A percentile compares a stretch with the other conserved stretches of the same genome.
phyloP scores from a whole-genome alignment of 2,113 vertebrate genomes.

The Ondatra zibethicus region DNA sequence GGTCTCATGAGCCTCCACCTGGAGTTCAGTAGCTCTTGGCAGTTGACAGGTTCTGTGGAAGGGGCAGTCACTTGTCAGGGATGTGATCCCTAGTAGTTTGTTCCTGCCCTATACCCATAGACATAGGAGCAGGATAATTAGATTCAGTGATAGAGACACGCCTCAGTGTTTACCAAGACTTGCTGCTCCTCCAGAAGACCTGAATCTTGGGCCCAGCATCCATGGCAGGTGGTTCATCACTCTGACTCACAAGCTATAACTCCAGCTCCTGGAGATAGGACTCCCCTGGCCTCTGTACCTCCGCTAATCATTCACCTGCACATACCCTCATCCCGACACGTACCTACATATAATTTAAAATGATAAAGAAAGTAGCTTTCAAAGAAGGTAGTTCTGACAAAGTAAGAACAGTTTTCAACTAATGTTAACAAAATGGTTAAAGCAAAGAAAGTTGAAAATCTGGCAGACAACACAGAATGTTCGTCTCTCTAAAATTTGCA shows the following conservation, averaged over 20 bases:
- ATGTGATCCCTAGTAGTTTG: neutral
- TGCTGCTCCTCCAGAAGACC: neutral
- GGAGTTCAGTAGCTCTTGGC: neutral
- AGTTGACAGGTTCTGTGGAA: neutral
- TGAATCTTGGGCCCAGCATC: neutral
- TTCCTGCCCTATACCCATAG: neutral
- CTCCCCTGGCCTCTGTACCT: neutral
- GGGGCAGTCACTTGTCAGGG: neutral
- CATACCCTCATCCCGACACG: neutral
- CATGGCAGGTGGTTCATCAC: neutral
- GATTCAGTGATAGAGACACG: neutral
- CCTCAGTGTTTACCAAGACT: neutral
- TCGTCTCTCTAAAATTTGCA: neutral
- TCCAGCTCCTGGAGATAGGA: neutral
- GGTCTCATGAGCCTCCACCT: neutral
- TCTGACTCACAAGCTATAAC: neutral
- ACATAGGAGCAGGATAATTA: too few relatives aligned
- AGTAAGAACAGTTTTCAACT: neutral
- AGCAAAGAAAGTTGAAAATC: neutral
- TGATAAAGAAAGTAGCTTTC: neutral
- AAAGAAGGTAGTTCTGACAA: neutral
- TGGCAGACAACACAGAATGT: neutral
- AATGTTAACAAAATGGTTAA: neutral
- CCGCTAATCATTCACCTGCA: fast-evolving
- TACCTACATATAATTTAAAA: neutral